These are phyloP conservation scores for Wasmannia auropunctata DNA, from an alignment of 1,140 invertebrate species.

Conservation along the genomic window DNA sequence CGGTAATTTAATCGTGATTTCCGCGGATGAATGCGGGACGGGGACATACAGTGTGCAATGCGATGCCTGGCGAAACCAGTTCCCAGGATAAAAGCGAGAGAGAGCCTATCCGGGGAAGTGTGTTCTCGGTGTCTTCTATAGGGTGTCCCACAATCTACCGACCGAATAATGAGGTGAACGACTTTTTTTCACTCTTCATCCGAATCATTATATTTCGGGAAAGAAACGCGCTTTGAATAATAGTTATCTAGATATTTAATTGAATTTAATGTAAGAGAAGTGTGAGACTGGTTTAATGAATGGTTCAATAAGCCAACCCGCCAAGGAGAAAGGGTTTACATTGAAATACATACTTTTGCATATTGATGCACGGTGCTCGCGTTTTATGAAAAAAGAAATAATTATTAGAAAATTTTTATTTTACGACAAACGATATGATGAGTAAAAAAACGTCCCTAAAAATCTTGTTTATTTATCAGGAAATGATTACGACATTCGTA, in stretches of 20 bases:
- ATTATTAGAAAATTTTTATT: conserved; percentile 15
- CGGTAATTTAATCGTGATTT: conserved; percentile 70
- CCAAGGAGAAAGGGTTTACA: neutral
- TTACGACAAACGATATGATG: conserved; percentile 8
- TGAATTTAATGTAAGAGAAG: neutral
- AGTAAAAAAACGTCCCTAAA: neutral
- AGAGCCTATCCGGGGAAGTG: conserved; percentile 38
- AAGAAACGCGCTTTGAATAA: neutral
- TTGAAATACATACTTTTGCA: conserved; percentile 15
- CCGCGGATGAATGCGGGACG: conserved; percentile 23
- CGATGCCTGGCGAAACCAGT: conserved; percentile 69
- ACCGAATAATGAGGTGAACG: neutral
- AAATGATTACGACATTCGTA: neutral
- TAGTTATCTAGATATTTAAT: neutral
- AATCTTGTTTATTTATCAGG: neutral
- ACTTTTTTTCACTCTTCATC: neutral
- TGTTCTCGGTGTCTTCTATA: conserved; percentile 50
- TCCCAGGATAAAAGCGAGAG: conserved; percentile 68
- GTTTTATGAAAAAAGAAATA: neutral
- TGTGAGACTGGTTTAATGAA: neutral
- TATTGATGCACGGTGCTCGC: neutral
- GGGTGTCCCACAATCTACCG: conserved; percentile 54
- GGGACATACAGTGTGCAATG: conserved; percentile 52
- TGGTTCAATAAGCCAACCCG: neutral
- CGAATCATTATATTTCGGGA: neutral